Evolutionary conservation across 2,888 invertebrate genomes (phyloP), one percentile per base, ranked within the genome.

Genomic region (Tinea trinotella): DNA sequence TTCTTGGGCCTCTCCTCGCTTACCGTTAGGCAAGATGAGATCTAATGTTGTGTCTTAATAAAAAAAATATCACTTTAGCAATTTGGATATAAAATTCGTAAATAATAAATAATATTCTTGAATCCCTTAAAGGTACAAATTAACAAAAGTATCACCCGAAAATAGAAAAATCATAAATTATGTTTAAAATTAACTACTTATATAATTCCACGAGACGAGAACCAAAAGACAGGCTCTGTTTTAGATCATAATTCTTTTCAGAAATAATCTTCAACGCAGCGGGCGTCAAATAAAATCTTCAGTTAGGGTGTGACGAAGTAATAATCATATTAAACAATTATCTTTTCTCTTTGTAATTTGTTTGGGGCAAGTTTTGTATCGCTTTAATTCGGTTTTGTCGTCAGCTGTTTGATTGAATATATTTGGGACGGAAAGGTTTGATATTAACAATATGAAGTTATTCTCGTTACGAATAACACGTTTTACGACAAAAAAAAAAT

Each of bases 311-410:
- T 80, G 74, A 74, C 80, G 81, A 80, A 83, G 74, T 63, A 68
- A 74, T 82, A 83, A 83, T 83, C 75, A 73, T 66, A 68, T 75
- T 74, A 68, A 69, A 74, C 76, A 77, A 80, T 77, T 74, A 73
- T 68, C 68, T 71, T 69, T 73, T 72, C 74, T 73, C 74, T 75
- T 71, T 58, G 59, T 67, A 73, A 74, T 75, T 74, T 71, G 72
- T 71, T 74, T 71, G 61, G 67, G 65, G 61, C 67, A 64, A 75
- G 34, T 79, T 74, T 71, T 71, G 74, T 80, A 74, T 65, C 62
- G 65, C 65, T 62, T 66, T 75, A 76, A 74, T 75, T 40, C 64
- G 59, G 64, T 70, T n/a, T 69, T 70, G 64, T 63, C 65, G 66
- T 61, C 74, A 74, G 70, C 66, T 73, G 71, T 65, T 67, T 67